Evolutionary conservation across 2,888 invertebrate genomes (phyloP), one percentile per base, ranked within the genome.

Genomic region (Drosophila diplacantha): DNA sequence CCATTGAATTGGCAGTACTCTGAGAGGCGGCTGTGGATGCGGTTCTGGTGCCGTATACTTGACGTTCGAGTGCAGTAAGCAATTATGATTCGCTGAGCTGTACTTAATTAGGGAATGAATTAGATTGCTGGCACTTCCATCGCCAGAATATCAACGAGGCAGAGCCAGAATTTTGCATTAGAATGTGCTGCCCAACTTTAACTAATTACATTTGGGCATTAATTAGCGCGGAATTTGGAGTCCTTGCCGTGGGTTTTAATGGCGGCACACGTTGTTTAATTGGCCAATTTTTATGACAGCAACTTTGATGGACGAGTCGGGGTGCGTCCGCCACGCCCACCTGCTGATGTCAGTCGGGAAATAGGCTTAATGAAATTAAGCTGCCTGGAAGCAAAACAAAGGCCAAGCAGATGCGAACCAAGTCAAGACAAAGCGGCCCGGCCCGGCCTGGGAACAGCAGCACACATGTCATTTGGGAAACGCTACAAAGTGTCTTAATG

Each of bases 391-490:
- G 29, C 49, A 46, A 49, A 47, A 52, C 44, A 55, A 63, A 39
- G 50, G 22, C 38, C 39, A 5, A 18, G 46, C 65, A 51, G 41
- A 57, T 52, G 56, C 51, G 53, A 31, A 52, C 24, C 49, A 39
- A 31, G 55, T 26, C 49, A 37, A 57, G 47, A 66, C 50, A 71
- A 67, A 70, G 66, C 59, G 51, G 41, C 53, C 51, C 56, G 38
- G 35, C 58, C 44, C 26, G 35, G 44, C 29, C 8, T 47, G 35
- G 43, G 26, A 43, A 18, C 43, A 50, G 69, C 38, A 54, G 78
- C 61, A 62, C 71, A 81, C 75, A 81, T 82, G 81, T 76, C 76
- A 71, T 73, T 81, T 61, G 63, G 69, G 74, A 53, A 54, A 68
- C 71, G 73, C 64, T 70, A 68, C 71, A 61, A 75, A 69, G 72